A percentile compares a stretch with the other conserved stretches of the same genome.
phyloP scores from a whole-genome alignment of 2,797 vertebrate genomes.

The Steatocranus sp. region DNA sequence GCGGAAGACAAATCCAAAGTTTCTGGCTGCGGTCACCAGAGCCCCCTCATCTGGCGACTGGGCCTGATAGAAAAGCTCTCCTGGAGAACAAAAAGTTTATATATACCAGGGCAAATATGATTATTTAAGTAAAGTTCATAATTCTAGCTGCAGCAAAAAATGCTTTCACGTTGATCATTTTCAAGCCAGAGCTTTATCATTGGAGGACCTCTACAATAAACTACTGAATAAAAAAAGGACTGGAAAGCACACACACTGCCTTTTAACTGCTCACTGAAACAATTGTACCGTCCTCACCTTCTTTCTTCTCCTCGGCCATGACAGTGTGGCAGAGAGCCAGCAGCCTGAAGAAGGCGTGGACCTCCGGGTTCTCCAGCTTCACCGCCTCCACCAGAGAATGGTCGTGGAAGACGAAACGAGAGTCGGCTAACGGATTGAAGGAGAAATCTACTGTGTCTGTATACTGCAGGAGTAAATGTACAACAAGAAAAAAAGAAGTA shows the following conservation, averaged over 20 bases:
- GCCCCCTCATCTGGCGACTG: constrained; percentile 97
- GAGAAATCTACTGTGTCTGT: constrained; percentile 87
- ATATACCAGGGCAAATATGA: not conserved
- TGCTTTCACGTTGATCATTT: rapidly evolving
- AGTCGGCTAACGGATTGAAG: constrained; percentile 85
- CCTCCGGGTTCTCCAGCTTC: constrained; percentile 73
- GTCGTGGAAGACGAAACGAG: constrained; percentile 87
- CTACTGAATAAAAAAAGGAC: not conserved
- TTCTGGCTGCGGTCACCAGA: constrained; percentile 89
- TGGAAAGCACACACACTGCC: rapidly evolving
- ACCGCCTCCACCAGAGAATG: constrained; percentile 84
- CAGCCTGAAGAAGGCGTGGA: constrained; percentile 86
- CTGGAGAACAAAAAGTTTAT: constrained; percentile 37
- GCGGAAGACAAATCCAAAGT: constrained; percentile 92
- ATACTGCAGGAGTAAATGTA: constrained; percentile 57
- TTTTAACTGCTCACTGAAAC: not conserved
- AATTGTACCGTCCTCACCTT: constrained; percentile 67
- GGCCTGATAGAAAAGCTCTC: constrained; percentile 86
- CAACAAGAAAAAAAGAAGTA: not conserved
- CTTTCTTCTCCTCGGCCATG: constrained; percentile 89
- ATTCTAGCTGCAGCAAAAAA: not conserved
- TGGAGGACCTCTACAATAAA: not conserved
- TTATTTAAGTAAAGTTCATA: not conserved
- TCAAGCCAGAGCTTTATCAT: rapidly evolving
- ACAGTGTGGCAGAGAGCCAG: constrained; percentile 93